Evolutionary conservation across 2,113 vertebrate genomes (phyloP).

Genomic region (human (Homo sapiens)): GRCh38 chr18:49319001-49319500

Average conservation of each 20-base stretch:
- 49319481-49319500: not conserved
- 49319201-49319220: not conserved
- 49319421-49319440: not conserved
- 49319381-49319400: not conserved
- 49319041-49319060: too few relatives aligned
- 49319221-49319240: not conserved
- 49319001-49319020: too few relatives aligned
- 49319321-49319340: not conserved
- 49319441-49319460: not conserved
- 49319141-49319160: not conserved
- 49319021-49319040: too few relatives aligned
- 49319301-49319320: not conserved
- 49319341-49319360: not conserved
- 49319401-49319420: not conserved
- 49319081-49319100: too few relatives aligned
- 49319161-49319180: not conserved
- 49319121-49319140: not conserved
- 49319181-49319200: not conserved
- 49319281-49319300: not conserved
- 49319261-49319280: not conserved
- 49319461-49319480: constrained; percentile 13
- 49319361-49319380: not conserved
- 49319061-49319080: too few relatives aligned
- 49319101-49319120: not conserved
- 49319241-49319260: not conserved